Conservation (phyloP, 2,113 vertebrate species). For the Nothobranchius furzeri region DNA sequence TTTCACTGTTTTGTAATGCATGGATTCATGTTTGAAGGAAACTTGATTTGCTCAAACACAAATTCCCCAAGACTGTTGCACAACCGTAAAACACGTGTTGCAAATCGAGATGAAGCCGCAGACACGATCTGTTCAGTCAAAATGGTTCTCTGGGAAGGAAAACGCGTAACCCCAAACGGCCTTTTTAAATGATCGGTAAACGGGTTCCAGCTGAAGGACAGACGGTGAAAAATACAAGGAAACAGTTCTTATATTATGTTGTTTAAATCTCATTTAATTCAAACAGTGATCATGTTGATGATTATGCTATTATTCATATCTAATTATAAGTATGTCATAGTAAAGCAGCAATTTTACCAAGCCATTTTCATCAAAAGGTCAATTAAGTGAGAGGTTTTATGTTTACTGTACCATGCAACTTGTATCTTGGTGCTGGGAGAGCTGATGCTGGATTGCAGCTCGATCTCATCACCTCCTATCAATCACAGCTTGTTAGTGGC, state of each 20-base stretch:
- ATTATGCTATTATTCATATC: too few relatives aligned
- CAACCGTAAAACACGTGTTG: neutral
- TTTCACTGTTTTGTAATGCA: conserved; percentile 1
- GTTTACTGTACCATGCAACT: neutral
- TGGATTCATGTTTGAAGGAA: neutral
- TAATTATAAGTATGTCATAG: too few relatives aligned
- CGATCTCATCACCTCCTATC: conserved; percentile 16
- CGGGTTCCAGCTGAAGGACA: neutral
- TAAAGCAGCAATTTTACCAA: neutral
- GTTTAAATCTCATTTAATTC: neutral
- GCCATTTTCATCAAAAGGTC: neutral
- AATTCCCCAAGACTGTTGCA: neutral
- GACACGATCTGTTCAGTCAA: neutral
- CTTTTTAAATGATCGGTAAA: neutral
- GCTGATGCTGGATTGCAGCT: conserved; percentile 6
- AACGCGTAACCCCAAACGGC: neutral
- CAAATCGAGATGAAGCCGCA: neutral
- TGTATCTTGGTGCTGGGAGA: neutral
- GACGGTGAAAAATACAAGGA: neutral
- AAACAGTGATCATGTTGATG: too few relatives aligned
- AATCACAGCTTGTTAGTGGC: conserved; percentile 30
- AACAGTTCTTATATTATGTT: neutral
- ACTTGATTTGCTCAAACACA: neutral
- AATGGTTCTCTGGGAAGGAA: neutral
- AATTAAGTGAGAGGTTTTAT: neutral